Evolutionary conservation across 1,140 invertebrate species (phyloP).

Genomic region (Nephotettix cincticeps): DNA sequence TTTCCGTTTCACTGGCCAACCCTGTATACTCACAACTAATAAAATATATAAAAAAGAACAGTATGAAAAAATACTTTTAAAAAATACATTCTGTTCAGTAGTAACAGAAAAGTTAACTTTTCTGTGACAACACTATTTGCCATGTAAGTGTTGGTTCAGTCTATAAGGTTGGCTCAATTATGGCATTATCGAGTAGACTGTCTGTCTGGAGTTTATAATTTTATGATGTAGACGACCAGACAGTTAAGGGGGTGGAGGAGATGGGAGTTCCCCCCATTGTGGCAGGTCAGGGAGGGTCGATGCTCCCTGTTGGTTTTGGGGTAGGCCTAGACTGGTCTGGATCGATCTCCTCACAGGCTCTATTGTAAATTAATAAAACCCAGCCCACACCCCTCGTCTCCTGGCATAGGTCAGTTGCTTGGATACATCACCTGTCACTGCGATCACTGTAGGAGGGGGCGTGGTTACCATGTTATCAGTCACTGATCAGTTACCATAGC

Average conservation of each 20-base stretch:
- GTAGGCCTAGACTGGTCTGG: neutral
- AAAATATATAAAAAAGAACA: too few relatives aligned
- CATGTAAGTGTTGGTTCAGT: too few relatives aligned
- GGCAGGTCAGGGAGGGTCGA: neutral
- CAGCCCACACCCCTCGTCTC: neutral
- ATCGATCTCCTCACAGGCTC: neutral
- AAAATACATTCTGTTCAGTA: too few relatives aligned
- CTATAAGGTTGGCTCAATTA: too few relatives aligned
- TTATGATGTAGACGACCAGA: neutral
- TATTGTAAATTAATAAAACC: neutral
- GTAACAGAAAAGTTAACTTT: too few relatives aligned
- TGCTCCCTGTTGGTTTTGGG: neutral
- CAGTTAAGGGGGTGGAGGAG: neutral
- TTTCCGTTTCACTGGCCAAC: too few relatives aligned
- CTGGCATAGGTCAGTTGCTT: neutral
- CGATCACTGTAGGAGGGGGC: neutral
- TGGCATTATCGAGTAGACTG: too few relatives aligned
- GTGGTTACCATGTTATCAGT: neutral
- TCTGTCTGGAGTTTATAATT: too few relatives aligned
- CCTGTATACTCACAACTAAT: too few relatives aligned
- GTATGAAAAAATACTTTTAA: too few relatives aligned
- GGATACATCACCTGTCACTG: neutral
- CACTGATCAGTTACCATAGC: too few relatives aligned
- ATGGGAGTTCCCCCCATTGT: neutral
- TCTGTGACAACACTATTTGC: too few relatives aligned